phyloP scores from a whole-genome alignment of 2,113 vertebrate genomes.

The Ageneiosus marmoratus region DNA sequence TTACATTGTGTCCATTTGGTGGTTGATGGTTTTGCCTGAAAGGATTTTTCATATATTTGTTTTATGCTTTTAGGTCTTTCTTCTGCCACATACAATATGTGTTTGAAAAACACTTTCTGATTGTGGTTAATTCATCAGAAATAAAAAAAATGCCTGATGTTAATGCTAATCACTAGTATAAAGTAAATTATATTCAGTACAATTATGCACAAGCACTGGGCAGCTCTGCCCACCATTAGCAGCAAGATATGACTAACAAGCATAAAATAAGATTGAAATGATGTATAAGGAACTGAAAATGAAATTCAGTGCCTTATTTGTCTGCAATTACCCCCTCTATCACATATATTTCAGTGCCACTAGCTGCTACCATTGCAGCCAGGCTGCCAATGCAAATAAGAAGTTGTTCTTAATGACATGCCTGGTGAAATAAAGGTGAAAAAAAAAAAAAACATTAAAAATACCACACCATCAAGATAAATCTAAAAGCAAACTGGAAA shows the following conservation, averaged over 20 bases:
- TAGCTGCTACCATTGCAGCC: no score
- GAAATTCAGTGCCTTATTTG: constrained; percentile 92
- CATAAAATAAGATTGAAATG: constrained; percentile 97
- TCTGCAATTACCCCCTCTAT: constrained; percentile 91
- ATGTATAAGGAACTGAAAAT: constrained; percentile 91
- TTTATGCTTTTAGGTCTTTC: constrained; percentile 27
- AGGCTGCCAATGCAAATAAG: no score
- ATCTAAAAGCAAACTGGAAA: constrained; percentile 84
- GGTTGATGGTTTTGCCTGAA: background rate
- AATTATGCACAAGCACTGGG: constrained; percentile 87
- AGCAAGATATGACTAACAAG: constrained; percentile 93
- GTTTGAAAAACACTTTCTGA: constrained; percentile 78
- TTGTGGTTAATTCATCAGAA: constrained; percentile 69
- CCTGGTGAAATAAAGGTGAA: no score
- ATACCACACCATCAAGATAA: constrained; percentile 72
- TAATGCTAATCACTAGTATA: constrained; percentile 84
- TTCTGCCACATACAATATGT: constrained; percentile 67
- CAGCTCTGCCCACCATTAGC: constrained; percentile 85
- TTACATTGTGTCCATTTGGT: background rate
- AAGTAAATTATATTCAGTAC: constrained; percentile 83
- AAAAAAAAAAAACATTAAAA: no score
- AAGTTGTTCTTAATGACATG: no score
- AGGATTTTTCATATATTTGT: constrained; percentile 24
- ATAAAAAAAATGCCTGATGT: constrained; percentile 66
- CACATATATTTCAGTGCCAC: constrained; percentile 84